These are phyloP conservation scores for Carollia perspicillata DNA, from an alignment of 2,113 vertebrate genomes.

Conservation along the genomic window DNA sequence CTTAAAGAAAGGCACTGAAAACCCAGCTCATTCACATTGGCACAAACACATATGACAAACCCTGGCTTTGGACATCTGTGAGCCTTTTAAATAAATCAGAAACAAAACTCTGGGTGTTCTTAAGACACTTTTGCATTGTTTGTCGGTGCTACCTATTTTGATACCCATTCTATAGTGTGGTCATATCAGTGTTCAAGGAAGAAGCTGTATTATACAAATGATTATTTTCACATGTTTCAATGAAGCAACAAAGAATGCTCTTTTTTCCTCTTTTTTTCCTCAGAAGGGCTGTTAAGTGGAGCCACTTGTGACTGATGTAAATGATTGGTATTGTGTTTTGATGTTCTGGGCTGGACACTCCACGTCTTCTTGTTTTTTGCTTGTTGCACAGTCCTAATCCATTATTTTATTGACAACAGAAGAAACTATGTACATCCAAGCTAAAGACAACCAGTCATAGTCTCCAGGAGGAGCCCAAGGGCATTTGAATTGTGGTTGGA, in stretches of 20 bases:
- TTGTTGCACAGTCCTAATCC: background rate
- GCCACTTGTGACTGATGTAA: conserved; percentile 11
- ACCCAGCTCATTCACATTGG: background rate
- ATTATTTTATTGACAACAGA: background rate
- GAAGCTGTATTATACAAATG: conserved; percentile 31
- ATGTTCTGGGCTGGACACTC: background rate
- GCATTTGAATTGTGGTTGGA: background rate
- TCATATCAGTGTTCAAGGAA: background rate
- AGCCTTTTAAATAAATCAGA: conserved; percentile 54
- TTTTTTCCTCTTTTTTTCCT: background rate
- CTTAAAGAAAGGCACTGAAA: conserved; percentile 27
- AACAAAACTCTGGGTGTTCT: conserved; percentile 31
- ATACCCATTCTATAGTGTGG: conserved; percentile 8
- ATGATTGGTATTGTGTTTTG: background rate
- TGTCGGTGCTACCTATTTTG: background rate
- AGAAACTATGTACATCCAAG: background rate
- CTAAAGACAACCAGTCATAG: background rate
- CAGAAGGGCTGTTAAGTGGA: conserved; percentile 29
- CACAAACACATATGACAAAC: background rate
- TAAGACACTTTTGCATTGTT: background rate
- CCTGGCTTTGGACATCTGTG: conserved; percentile 24
- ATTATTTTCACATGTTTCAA: conserved; percentile 51
- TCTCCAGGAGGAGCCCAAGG: background rate
- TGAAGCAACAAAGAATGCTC: background rate
- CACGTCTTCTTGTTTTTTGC: background rate